Percentiles rank a stretch among this genome's conserved stretches.
These are phyloP conservation scores for Conchocele bisecta DNA, from an alignment of 2,888 invertebrate species.

Conservation along the genomic window DNA sequence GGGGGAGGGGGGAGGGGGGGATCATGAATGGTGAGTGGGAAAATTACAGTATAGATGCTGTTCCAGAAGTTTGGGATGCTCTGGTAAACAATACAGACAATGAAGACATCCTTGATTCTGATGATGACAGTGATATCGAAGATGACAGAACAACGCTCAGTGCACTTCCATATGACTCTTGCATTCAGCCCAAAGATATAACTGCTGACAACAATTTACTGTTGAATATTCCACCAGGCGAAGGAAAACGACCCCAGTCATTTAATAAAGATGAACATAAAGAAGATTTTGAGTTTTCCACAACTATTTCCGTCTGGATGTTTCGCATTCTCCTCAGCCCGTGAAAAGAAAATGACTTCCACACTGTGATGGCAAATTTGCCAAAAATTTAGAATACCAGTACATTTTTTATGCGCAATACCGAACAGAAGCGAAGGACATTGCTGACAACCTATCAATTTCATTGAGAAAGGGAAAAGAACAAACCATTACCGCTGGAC, in stretches of 20 bases:
- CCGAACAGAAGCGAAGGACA: conserved; percentile 44
- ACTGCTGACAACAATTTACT: conserved; percentile 7
- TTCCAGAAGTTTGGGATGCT: conserved; percentile 18
- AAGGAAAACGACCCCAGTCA: conserved; percentile 35
- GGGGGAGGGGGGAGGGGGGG: too few relatives aligned
- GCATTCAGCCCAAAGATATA: conserved; percentile 42
- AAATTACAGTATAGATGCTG: neutral
- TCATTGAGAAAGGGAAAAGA: conserved; percentile 32
- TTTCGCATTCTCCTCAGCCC: conserved; percentile 21
- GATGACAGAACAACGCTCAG: conserved; percentile 30
- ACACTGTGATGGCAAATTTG: conserved; percentile 45
- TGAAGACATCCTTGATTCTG: neutral
- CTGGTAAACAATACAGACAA: neutral
- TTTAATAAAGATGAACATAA: conserved; percentile 19
- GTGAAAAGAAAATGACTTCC: conserved; percentile 22
- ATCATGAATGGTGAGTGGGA: conserved; percentile 27
- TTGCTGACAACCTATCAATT: conserved; percentile 26
- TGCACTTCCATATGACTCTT: conserved; percentile 39
- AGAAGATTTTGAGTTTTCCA: conserved; percentile 42
- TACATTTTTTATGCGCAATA: conserved; percentile 58
- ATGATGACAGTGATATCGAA: neutral
- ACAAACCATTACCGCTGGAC: conserved; percentile 39
- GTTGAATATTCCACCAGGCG: conserved; percentile 36
- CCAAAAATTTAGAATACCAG: conserved; percentile 49
- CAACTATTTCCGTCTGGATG: conserved; percentile 38